phyloP scores from a whole-genome alignment of 2,888 invertebrate species.

The Oegoconia quadripuncta region DNA sequence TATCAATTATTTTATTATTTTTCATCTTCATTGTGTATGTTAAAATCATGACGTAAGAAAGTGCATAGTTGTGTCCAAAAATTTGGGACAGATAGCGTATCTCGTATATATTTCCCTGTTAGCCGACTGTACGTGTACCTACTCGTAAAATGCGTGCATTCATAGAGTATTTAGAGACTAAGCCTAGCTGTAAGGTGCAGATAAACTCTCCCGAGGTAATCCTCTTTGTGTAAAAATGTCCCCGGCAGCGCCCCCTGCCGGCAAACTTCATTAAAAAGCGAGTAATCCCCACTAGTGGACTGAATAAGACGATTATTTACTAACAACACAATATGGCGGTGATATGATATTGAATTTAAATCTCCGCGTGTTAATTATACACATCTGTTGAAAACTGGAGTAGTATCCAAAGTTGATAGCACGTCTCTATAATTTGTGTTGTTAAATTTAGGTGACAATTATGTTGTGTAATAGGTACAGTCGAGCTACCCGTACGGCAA shows the following conservation, averaged over 20 bases:
- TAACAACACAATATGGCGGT: slow-evolving; percentile 68
- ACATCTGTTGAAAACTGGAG: slow-evolving; percentile 25
- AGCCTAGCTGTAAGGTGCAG: slow-evolving; percentile 75
- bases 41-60: too few species aligned
- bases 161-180: slow-evolving; percentile 69
- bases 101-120: too few species aligned
- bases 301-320: slow-evolving; percentile 74
- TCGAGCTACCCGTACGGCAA: too few species aligned
- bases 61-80: too few species aligned
- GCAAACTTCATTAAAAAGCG: slow-evolving; percentile 76
- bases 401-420: slow-evolving; percentile 4
- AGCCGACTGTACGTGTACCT: too few species aligned
- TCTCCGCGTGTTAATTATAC: slow-evolving; percentile 52
- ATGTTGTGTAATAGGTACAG: too few species aligned
- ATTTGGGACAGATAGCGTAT: too few species aligned
- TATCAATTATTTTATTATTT: too few species aligned
- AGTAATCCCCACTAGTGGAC: slow-evolving; percentile 76
- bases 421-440: too few species aligned
- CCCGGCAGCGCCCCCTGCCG: slow-evolving; percentile 64
- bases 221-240: slow-evolving; percentile 78
- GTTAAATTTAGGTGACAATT: too few species aligned
- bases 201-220: slow-evolving; percentile 75
- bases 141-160: slow-evolving; percentile 53
- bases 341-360: slow-evolving; percentile 75
- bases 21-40: too few species aligned